Conservation (phyloP, 2,888 invertebrate species). For the Amphimallon solstitiale region DNA sequence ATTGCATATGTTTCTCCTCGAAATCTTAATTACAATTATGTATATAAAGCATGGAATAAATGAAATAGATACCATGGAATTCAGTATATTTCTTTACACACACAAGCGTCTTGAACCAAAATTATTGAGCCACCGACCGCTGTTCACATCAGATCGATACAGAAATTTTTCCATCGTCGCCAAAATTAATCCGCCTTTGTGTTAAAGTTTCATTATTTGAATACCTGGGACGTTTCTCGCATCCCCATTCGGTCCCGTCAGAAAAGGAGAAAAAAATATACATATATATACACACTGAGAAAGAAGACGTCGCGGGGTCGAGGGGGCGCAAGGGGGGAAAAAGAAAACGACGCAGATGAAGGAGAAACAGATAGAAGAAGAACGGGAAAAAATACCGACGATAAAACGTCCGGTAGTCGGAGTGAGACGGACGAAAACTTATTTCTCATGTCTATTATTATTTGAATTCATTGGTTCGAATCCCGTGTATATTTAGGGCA, state of each 20-base stretch:
- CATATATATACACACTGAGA: not conserved
- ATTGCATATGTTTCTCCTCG: no score
- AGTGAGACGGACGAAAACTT: constrained; percentile 29
- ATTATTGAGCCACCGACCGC: no score
- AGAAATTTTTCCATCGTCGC: not conserved
- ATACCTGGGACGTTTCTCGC: constrained; percentile 25
- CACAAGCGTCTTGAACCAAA: no score
- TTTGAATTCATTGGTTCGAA: constrained; percentile 39
- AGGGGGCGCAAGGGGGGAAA: not conserved
- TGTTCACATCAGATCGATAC: constrained; percentile 16
- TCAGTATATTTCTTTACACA: no score
- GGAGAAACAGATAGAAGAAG: not conserved
- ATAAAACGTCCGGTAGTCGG: not conserved
- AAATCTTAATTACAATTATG: no score
- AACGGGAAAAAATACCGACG: not conserved
- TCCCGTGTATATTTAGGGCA: constrained; percentile 43
- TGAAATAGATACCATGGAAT: no score
- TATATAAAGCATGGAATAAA: no score
- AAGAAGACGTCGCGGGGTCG: not conserved
- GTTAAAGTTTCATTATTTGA: constrained; percentile 32
- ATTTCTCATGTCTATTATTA: constrained; percentile 39
- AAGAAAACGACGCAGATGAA: not conserved
- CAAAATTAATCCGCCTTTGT: constrained; percentile 31
- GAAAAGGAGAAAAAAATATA: constrained; percentile 7
- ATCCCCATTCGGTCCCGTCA: constrained; percentile 2